Percentiles rank a stretch among this genome's conserved stretches.
These are phyloP conservation scores for Mixornis gularis DNA, from an alignment of 2,113 vertebrate genomes.

Conservation along the genomic window DNA sequence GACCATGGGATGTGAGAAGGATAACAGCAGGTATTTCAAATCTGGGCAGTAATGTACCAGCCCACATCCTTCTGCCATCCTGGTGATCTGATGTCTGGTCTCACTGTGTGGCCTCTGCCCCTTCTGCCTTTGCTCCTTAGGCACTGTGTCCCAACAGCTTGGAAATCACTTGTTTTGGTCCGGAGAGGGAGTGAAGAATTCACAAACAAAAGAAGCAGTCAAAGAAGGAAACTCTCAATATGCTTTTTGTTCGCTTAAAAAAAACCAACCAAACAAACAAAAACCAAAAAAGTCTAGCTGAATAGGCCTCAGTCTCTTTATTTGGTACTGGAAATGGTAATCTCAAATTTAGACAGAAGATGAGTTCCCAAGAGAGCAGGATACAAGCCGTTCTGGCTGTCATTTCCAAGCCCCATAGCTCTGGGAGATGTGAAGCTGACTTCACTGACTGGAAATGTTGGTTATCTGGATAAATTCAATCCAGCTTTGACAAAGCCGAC, in stretches of 20 bases:
- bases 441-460: background rate
- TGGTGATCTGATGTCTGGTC: rapidly evolving
- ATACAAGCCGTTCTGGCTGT: background rate
- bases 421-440: background rate
- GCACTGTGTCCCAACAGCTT: background rate
- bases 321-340: background rate
- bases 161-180: rapidly evolving
- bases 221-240: background rate
- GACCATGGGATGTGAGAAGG: background rate
- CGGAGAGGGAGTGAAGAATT: background rate
- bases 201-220: background rate
- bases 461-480: background rate
- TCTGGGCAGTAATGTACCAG: background rate
- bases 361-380: background rate
- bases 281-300: background rate
- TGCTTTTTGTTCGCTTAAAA: background rate
- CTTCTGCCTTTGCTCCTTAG: background rate
- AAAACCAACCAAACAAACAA: too few relatives aligned
- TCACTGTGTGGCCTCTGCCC: background rate
- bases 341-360: background rate
- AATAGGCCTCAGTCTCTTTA: background rate
- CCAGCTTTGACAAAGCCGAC: background rate
- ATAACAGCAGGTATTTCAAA: background rate
- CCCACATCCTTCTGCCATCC: background rate
- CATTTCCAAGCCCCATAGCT: background rate